Evolutionary conservation across 2,888 invertebrate species (phyloP).

Genomic region (Phyllotreta striolata): DNA sequence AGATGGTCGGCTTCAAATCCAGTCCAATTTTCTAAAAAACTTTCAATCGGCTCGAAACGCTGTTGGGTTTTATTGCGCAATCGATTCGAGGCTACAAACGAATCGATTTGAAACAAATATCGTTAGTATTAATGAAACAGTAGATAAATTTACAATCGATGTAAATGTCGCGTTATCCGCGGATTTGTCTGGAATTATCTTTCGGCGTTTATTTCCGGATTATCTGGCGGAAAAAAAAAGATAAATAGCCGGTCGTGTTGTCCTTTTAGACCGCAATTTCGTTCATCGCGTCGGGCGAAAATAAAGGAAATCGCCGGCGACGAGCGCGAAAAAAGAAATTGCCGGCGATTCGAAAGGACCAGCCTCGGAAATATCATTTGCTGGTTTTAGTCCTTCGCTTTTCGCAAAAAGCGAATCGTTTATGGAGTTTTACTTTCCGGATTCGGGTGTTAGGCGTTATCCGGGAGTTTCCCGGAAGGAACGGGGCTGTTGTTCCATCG

Average conservation of each 20-base stretch:
- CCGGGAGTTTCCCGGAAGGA: too few relatives aligned
- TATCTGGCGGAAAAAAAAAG: conserved; percentile 1
- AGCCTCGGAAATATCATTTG: conserved; percentile 17
- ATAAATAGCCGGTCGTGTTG: conserved; percentile 6
- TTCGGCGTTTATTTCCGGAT: conserved; percentile 11
- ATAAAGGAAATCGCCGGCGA: conserved; percentile 17
- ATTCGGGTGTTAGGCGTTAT: too few relatives aligned
- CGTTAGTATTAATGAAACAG: conserved; percentile 2
- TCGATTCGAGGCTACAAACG: conserved; percentile 9
- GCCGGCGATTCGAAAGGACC: not conserved
- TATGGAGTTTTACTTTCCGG: too few relatives aligned
- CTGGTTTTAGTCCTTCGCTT: not conserved
- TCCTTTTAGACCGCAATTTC: conserved; percentile 13
- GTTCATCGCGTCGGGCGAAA: conserved; percentile 19
- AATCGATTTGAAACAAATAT: not conserved
- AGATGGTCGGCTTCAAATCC: not conserved
- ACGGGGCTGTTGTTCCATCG: too few relatives aligned
- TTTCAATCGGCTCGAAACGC: conserved; percentile 27
- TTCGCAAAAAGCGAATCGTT: too few relatives aligned
- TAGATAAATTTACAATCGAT: conserved; percentile 5
- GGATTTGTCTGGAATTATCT: conserved; percentile 9
- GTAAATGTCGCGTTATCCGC: not conserved
- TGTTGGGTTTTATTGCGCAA: conserved; percentile 15
- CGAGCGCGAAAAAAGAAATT: conserved; percentile 16
- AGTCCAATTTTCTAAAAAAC: conserved; percentile 20